These are phyloP conservation scores for Herminia tarsipennalis DNA, from an alignment of 2,888 invertebrate genomes.

Conservation along the genomic window DNA sequence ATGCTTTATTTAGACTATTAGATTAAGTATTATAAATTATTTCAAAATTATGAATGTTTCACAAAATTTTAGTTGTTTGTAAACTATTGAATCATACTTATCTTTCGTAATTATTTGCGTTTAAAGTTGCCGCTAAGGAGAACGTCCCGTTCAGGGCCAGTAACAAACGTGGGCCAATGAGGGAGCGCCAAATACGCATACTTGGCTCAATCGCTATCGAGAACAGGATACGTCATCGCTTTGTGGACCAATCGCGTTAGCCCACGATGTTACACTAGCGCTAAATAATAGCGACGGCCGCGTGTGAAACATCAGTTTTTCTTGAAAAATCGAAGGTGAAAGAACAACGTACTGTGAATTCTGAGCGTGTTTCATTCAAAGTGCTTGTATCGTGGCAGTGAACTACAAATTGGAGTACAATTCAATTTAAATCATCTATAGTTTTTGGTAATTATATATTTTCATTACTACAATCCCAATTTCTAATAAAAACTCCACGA, in stretches of 20 bases:
- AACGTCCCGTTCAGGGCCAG: slow-evolving; percentile 55
- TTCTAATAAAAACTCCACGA: neutral
- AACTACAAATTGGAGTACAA: slow-evolving; percentile 45
- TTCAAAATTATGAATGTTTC: no score
- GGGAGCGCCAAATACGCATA: slow-evolving; percentile 83
- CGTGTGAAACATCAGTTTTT: slow-evolving; percentile 78
- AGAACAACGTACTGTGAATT: slow-evolving; percentile 57
- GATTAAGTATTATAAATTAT: no score
- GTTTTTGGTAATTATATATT: slow-evolving; percentile 56
- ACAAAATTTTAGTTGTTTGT: no score
- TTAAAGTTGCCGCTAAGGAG: slow-evolving; percentile 67
- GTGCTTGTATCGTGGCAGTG: slow-evolving; percentile 72
- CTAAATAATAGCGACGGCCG: slow-evolving; percentile 82
- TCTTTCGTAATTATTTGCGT: slow-evolving; percentile 11
- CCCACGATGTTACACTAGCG: slow-evolving; percentile 87
- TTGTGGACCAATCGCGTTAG: slow-evolving; percentile 78
- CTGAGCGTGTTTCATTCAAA: slow-evolving; percentile 56
- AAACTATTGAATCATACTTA: no score
- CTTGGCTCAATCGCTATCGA: slow-evolving; percentile 73
- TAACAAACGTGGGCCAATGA: slow-evolving; percentile 89
- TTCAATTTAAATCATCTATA: slow-evolving; percentile 39
- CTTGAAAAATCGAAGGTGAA: slow-evolving; percentile 71
- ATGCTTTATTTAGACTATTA: no score
- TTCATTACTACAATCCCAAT: neutral
- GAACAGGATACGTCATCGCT: slow-evolving; percentile 73